Base-by-base conservation (phyloP, 2,797 vertebrate species). In the Mallotus villosus region DNA sequence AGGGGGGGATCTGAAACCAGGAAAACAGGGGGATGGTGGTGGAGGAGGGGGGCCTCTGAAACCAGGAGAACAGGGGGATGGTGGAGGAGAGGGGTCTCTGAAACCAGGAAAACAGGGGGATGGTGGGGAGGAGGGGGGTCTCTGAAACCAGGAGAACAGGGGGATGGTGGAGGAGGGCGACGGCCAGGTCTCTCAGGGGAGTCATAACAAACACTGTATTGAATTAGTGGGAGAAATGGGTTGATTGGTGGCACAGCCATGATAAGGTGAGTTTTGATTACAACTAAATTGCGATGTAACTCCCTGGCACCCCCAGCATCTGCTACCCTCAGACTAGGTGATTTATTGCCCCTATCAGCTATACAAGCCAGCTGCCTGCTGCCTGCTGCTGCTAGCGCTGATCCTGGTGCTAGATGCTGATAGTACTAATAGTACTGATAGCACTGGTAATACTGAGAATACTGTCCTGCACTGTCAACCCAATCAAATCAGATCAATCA, bases 251-350 rank as follows among this genome's bases (percentile, higher is more conserved):
- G 90, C 89, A 89, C 90, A 94, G 86, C 88, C 87, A 84, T 86
- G 91, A 91, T 94, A 95, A 95, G 91, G 94, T 94, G 94, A 94
- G 93, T 95, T 95, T 95, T 95, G 95, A 95, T 95, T 93, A 95
- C 92, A 91, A 94, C 93, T 95, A 95, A 96, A 95, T 93, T 93
- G 94, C 94, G 91, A 90, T 94, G 95, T 95, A 94, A 94, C 91
- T 94, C 92, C 94, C 94, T 94, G 91, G 91, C 92, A 92, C 90
- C 91, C 92, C 83, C 86, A 93, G 94, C 94, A 95, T 93, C 94
- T 95, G 95, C 93, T 96, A 93, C 93, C 92, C 95, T 95, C 94
- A 95, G 91, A 89, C 94, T 87, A 79, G 82, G 93, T 96, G 95
- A 96, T 96, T 95, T 94, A 96, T 95, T 93, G 90, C 89, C 91